These are phyloP conservation scores for Diabrotica undecimpunctata DNA, from an alignment of 1,140 invertebrate species.

Conservation along the genomic window DNA sequence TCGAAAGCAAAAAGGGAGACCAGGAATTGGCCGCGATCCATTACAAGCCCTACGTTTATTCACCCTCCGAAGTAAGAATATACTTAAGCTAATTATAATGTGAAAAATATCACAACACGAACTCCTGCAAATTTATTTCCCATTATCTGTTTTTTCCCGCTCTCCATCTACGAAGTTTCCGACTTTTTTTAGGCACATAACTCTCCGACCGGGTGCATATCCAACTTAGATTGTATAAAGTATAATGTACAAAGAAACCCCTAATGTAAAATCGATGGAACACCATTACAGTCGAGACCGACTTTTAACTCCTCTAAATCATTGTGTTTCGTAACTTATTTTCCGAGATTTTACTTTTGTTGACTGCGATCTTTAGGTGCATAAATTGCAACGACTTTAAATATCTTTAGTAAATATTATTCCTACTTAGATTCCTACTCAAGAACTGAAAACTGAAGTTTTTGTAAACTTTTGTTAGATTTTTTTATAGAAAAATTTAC, in stretches of 20 bases:
- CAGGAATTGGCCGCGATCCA: conserved; percentile 14
- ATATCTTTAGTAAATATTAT: too few relatives aligned
- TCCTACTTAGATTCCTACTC: too few relatives aligned
- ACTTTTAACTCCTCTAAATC: conserved; percentile 46
- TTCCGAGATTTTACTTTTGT: conserved; percentile 11
- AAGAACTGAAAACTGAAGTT: too few relatives aligned
- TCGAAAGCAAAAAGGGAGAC: conserved; percentile 5
- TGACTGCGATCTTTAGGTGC: conserved; percentile 5
- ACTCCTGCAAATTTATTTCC: conserved; percentile 47
- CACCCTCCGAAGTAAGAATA: conserved; percentile 18
- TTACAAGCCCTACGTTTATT: conserved; percentile 8
- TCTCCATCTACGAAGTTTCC: conserved; percentile 44
- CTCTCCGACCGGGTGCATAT: conserved; percentile 45
- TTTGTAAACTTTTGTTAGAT: too few relatives aligned
- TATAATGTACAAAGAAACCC: conserved; percentile 50
- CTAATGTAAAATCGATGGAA: conserved; percentile 50
- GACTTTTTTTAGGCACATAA: conserved; percentile 44
- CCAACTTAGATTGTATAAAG: conserved; percentile 50
- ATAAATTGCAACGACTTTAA: background rate
- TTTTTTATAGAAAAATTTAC: too few relatives aligned
- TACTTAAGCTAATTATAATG: conserved; percentile 41
- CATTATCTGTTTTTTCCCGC: conserved; percentile 48
- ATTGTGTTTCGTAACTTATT: conserved; percentile 39
- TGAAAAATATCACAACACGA: conserved; percentile 44
- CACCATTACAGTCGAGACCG: conserved; percentile 46